Evolutionary conservation across 2,888 invertebrate genomes (phyloP).

Genomic region (Ophioninae sp.): DNA sequence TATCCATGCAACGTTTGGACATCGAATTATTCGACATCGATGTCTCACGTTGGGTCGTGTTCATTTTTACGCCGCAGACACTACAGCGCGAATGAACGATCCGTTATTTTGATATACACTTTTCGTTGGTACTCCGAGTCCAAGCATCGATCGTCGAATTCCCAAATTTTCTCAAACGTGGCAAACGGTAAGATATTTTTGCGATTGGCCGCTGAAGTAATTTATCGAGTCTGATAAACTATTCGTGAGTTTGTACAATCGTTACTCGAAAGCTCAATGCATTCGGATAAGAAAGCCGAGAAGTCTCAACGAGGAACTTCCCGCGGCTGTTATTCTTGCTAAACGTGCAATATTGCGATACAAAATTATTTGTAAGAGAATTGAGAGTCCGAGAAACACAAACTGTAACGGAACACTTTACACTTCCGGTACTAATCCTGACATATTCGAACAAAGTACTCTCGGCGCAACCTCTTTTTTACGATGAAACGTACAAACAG

Average conservation of each 20-base stretch:
- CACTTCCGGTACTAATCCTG: background rate
- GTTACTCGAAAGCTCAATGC: background rate
- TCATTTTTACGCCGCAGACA: background rate
- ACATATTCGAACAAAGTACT: conserved; percentile 2
- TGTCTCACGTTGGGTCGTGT: background rate
- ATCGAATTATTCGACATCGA: conserved; percentile 1
- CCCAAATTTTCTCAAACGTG: too few relatives aligned
- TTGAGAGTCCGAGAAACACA: background rate
- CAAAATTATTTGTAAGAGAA: background rate
- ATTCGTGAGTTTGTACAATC: background rate
- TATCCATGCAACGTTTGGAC: conserved; percentile 9
- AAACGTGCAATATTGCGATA: too few relatives aligned
- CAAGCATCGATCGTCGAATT: background rate
- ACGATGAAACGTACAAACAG: conserved; percentile 20
- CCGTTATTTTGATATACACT: background rate
- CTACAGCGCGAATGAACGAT: background rate
- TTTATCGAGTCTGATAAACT: background rate
- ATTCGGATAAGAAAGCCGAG: background rate
- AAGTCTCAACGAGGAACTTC: too few relatives aligned
- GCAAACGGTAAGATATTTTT: background rate
- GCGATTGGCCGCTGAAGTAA: background rate
- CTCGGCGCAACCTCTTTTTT: conserved; percentile 28
- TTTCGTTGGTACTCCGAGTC: background rate
- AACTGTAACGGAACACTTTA: background rate
- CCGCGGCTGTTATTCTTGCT: too few relatives aligned